Evolutionary conservation across 2,888 invertebrate species (phyloP), one percentile per base, ranked within the genome.

Genomic region (Drosophila tanythrix): DNA sequence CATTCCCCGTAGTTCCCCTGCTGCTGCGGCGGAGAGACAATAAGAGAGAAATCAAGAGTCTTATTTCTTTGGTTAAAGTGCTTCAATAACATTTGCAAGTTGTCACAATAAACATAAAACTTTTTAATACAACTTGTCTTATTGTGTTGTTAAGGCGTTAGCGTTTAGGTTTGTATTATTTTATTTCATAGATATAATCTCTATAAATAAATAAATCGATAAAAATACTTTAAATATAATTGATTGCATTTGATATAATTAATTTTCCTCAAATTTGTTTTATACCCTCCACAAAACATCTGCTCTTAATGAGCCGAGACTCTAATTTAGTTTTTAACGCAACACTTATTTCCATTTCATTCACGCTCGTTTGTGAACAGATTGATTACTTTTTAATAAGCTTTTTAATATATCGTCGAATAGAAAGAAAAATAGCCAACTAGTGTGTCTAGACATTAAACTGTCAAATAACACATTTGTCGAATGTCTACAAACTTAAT

Each of bases 371-470:
- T 72, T 71, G 80, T 66, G 51, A 89, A 68, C 69, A 66, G 43
- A 76, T 88, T 81, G 52, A 73, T 86, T 65, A 27, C 21, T 21
- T 66, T 76, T 66, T 67, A 83, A 79, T 72, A 59, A 71, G 71
- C 58, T 67, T 73, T 73, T 88, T 85, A 80, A 79, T 75, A 63
- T 21, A 59, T 53, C 60, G 33, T 60, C 57, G 25, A 25, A 15
- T 46, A 8, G 8, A 75, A 68, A 31, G 10, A 35, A 55, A 25
- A 53, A 61, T 75, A 76, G 52, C 52, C 70, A 74, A 81, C 33
- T 50, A 52, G 40, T 64, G 48, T 62, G 58, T 58, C 53, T 59
- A 51, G 27, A 56, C n/a, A 52, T 63, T n/a, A 70, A 66, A 83
- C 57, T 68, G 73, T 65, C 72, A 58, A 68, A 50, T 33, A 40